These are phyloP conservation scores for Drosophila simulans DNA, from an alignment of 1,140 invertebrate species.

Conservation along the genomic window DNA sequence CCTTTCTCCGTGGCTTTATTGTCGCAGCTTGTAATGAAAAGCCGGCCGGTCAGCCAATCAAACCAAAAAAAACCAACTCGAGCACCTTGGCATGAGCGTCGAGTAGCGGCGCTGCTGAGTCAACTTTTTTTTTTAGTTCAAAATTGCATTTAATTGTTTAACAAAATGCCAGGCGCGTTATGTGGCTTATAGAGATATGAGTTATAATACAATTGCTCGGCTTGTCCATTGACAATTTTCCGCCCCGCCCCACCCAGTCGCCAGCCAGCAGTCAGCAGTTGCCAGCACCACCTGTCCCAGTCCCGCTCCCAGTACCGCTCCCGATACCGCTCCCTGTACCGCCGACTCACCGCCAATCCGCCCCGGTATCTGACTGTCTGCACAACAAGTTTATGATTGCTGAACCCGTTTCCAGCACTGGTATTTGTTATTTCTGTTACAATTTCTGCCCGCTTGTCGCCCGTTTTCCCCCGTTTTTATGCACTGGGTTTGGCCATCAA, in stretches of 20 bases:
- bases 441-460: conserved; percentile 50
- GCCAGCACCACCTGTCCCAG: conserved; percentile 25
- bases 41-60: conserved; percentile 67
- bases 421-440: conserved; percentile 75
- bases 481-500: conserved; percentile 68
- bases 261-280: conserved; percentile 5
- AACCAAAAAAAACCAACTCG: conserved; percentile 21
- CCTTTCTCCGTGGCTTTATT: conserved; percentile 1
- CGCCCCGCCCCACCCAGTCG: conserved; percentile 26
- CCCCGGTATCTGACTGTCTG: conserved; percentile 55
- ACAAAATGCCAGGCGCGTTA: conserved; percentile 71
- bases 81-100: conserved; percentile 47
- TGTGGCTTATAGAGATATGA: conserved; percentile 45
- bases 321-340: not conserved
- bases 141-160: conserved; percentile 83
- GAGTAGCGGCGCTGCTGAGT: conserved; percentile 56
- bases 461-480: conserved; percentile 9
- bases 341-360: not conserved
- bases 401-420: conserved; percentile 71
- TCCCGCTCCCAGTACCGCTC: conserved; percentile 5
- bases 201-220: conserved; percentile 67
- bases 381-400: conserved; percentile 81
- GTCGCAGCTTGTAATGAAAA: conserved; percentile 67
- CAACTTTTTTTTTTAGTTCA: conserved; percentile 58
- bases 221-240: conserved; percentile 77